phyloP scores from a whole-genome alignment of 2,888 invertebrate species.

The Automeris io region DNA sequence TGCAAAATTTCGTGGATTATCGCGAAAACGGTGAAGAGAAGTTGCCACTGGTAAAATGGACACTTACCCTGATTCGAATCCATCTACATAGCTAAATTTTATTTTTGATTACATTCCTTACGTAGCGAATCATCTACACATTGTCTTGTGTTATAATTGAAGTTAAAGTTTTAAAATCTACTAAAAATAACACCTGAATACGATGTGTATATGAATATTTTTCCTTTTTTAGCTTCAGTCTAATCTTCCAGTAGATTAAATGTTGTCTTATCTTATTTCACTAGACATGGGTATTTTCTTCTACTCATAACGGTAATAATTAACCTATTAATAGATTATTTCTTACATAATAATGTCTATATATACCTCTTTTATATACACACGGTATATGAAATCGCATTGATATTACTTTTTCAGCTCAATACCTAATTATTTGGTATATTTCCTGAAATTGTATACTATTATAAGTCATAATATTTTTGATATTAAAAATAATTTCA shows the following conservation, averaged over 20 bases:
- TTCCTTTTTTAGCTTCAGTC: conserved; percentile 23
- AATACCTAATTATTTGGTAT: too few species aligned
- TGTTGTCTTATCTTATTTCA: conserved; percentile 11
- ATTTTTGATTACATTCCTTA: conserved; percentile 22
- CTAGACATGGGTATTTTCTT: conserved; percentile 4
- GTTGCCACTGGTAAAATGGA: conserved; percentile 90
- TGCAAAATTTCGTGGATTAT: conserved; percentile 93
- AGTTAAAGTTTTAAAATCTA: neutral
- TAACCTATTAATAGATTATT: too few species aligned
- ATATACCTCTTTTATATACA: too few species aligned
- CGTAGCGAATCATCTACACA: conserved; percentile 21
- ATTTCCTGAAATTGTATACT: too few species aligned
- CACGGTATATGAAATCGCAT: too few species aligned
- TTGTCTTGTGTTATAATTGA: conserved; percentile 3
- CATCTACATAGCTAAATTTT: conserved; percentile 51
- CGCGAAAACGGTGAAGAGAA: conserved; percentile 93
- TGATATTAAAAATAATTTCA: too few species aligned
- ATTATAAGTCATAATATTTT: too few species aligned
- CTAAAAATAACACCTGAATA: neutral
- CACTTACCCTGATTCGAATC: conserved; percentile 58
- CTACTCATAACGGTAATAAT: too few species aligned
- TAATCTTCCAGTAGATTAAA: conserved; percentile 12
- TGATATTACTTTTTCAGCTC: too few species aligned
- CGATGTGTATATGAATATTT: conserved; percentile 26
- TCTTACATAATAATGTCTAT: too few species aligned